Percentiles rank a stretch among this genome's conserved stretches.
These are phyloP conservation scores for Netelia virgata DNA, from an alignment of 2,888 invertebrate genomes.

Conservation along the genomic window DNA sequence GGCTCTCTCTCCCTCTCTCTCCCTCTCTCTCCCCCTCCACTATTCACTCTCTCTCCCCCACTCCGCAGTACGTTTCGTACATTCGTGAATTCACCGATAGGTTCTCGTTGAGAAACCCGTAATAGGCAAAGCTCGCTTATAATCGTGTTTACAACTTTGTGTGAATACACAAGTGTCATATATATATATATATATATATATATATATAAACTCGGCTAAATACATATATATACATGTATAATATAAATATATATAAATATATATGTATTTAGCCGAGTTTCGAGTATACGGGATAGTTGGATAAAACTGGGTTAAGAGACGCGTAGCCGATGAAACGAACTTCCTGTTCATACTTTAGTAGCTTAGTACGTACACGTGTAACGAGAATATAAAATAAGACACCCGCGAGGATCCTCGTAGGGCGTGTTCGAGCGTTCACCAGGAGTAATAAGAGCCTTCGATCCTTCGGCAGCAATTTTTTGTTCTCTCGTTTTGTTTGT, in stretches of 20 bases:
- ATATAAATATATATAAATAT: neutral
- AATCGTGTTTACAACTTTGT: conserved; percentile 30
- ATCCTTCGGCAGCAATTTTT: conserved; percentile 44
- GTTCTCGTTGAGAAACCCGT: neutral
- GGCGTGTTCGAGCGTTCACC: neutral
- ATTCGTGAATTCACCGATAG: conserved; percentile 39
- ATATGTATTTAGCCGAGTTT: neutral
- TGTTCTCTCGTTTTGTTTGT: too few species aligned
- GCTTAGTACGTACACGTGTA: neutral
- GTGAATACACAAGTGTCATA: neutral
- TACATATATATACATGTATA: neutral
- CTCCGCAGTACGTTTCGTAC: neutral
- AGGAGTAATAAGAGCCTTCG: conserved; percentile 46
- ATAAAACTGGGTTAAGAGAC: conserved; percentile 43
- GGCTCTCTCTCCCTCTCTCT: neutral
- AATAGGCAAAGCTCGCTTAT: conserved; percentile 17
- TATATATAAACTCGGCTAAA: too few species aligned
- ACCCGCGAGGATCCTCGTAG: neutral
- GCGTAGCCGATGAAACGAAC: conserved; percentile 32
- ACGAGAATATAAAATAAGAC: conserved; percentile 21
- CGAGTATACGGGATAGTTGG: conserved; percentile 13
- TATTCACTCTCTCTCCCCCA: neutral
- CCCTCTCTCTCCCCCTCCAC: neutral
- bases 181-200: neutral
- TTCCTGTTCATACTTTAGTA: conserved; percentile 16